Evolutionary conservation across 2,888 invertebrate species (phyloP).

Genomic region (Tetranychus truncatus): DNA sequence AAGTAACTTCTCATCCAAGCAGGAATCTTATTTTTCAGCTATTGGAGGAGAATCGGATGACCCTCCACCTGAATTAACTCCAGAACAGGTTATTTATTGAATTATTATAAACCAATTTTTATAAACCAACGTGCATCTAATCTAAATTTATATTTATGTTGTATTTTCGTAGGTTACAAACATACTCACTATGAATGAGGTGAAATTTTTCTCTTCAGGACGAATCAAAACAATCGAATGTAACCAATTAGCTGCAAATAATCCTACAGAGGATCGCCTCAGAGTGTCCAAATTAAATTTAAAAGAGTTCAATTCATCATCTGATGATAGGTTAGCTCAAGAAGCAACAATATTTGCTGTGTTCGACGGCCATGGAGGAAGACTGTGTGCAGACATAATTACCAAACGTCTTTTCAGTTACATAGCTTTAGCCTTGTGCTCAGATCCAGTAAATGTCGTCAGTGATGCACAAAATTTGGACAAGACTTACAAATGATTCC

Average conservation of each 20-base stretch:
- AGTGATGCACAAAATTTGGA: slow-evolving; percentile 21
- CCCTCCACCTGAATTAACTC: slow-evolving; percentile 19
- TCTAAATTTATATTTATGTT: background rate
- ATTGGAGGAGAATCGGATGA: slow-evolving; percentile 20
- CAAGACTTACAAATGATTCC: slow-evolving; percentile 17
- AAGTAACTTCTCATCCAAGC: slow-evolving; percentile 10
- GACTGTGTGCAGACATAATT: slow-evolving; percentile 73
- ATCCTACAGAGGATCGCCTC: slow-evolving; percentile 84
- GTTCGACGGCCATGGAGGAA: slow-evolving; percentile 90
- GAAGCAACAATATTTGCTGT: slow-evolving; percentile 54
- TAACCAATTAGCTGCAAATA: slow-evolving; percentile 80
- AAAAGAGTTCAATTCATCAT: background rate
- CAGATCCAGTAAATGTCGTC: slow-evolving; percentile 34
- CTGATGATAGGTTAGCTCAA: background rate
- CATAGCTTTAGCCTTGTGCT: slow-evolving; percentile 61
- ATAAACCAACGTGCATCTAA: background rate
- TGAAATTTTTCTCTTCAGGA: slow-evolving; percentile 6
- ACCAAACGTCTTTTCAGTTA: slow-evolving; percentile 70
- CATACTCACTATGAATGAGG: slow-evolving; percentile 16
- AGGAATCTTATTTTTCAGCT: slow-evolving; percentile 22
- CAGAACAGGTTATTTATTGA: slow-evolving; percentile 17
- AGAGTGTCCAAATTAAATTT: slow-evolving; percentile 40
- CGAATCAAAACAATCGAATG: slow-evolving; percentile 62
- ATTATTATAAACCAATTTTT: background rate
- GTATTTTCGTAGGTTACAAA: slow-evolving; percentile 12